Percentiles rank a stretch among this genome's conserved stretches.
Evolutionary conservation across 2,113 vertebrate species (phyloP).

Genomic region (Oreotrochilus melanogaster): DNA sequence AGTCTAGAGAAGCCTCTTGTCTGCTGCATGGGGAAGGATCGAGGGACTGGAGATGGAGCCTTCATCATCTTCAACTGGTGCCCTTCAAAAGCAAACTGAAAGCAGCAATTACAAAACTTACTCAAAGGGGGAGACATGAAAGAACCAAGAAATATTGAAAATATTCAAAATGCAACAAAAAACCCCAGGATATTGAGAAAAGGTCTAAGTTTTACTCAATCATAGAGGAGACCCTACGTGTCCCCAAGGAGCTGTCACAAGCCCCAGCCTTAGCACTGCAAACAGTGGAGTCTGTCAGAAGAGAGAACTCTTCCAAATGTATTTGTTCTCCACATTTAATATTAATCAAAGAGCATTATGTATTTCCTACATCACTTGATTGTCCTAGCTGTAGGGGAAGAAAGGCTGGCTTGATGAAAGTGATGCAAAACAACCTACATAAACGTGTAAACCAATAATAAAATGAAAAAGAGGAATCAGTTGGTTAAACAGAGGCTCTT

Average conservation of each 20-base stretch:
- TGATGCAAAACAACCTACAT: constrained; percentile 36
- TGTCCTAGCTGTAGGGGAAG: constrained; percentile 35
- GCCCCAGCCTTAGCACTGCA: not conserved
- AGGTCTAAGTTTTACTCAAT: not conserved
- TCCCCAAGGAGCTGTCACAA: not conserved
- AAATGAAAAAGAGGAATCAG: not conserved
- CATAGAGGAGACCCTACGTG: not conserved
- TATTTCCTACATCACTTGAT: constrained; percentile 66
- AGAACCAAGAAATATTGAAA: not conserved
- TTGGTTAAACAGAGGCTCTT: constrained; percentile 58
- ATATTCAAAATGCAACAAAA: not conserved
- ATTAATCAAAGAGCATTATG: constrained; percentile 72
- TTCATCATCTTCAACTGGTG: not conserved
- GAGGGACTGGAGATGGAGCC: not conserved
- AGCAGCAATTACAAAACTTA: not conserved
- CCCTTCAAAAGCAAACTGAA: not conserved
- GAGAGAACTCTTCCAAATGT: constrained; percentile 14
- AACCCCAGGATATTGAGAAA: not conserved
- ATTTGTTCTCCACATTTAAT: constrained; percentile 60
- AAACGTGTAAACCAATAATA: constrained; percentile 6
- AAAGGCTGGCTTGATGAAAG: not conserved
- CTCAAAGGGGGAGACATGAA: not conserved
- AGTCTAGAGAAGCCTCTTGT: not conserved
- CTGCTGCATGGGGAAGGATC: not conserved
- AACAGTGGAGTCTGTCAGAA: not conserved